These are phyloP conservation scores for Caradrina clavipalpis DNA, from an alignment of 2,888 invertebrate species.

Conservation along the genomic window DNA sequence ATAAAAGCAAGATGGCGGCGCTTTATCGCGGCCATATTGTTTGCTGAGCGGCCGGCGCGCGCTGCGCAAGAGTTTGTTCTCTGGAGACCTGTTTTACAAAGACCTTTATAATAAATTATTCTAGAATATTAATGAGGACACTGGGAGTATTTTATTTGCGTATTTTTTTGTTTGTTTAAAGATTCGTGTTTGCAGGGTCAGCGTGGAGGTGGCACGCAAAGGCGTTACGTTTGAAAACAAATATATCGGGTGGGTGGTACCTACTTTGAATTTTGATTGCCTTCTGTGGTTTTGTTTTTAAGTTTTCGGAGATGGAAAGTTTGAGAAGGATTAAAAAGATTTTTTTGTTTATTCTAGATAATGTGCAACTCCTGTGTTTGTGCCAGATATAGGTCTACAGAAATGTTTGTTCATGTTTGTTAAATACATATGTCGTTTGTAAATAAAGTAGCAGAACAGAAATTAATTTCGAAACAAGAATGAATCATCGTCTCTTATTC, in stretches of 20 bases:
- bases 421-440: too few relatives aligned
- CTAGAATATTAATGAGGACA: slow-evolving; percentile 83
- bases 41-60: slow-evolving; percentile 76
- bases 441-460: too few relatives aligned
- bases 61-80: slow-evolving; percentile 89
- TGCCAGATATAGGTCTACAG: background rate
- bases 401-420: background rate
- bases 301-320: background rate
- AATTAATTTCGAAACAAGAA: too few relatives aligned
- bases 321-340: background rate
- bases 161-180: slow-evolving; percentile 59
- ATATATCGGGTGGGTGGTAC: slow-evolving; percentile 60
- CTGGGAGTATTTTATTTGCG: slow-evolving; percentile 73
- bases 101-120: slow-evolving; percentile 73
- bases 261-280: slow-evolving; percentile 58
- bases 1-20: slow-evolving; percentile 86
- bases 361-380: background rate
- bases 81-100: slow-evolving; percentile 86
- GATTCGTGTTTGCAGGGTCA: slow-evolving; percentile 52
- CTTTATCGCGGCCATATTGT: slow-evolving; percentile 88
- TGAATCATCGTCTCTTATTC: too few relatives aligned
- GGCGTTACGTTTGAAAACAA: slow-evolving; percentile 66
- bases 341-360: background rate
- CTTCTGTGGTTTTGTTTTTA: slow-evolving; percentile 22
- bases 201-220: slow-evolving; percentile 51